Percentiles rank a stretch among this genome's conserved stretches.
Conservation (phyloP, 2,113 vertebrate genomes). For the Peromyscus leucopus region DNA sequence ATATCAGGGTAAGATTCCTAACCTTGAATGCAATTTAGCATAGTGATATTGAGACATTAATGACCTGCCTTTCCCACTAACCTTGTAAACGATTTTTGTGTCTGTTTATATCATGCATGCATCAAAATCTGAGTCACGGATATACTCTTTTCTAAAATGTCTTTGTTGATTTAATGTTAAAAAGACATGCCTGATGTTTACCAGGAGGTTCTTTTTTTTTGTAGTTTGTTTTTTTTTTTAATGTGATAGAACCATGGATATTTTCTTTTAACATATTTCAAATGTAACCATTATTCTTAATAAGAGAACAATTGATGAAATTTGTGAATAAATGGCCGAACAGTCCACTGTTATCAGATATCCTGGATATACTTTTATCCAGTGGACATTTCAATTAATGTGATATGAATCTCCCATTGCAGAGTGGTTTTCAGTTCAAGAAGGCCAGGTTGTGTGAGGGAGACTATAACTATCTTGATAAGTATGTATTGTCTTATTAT, state of each 20-base stretch:
- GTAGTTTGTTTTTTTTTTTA: background rate
- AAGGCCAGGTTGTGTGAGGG: background rate
- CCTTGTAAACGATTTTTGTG: conserved; percentile 18
- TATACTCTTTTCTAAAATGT: conserved; percentile 1
- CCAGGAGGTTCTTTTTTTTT: background rate
- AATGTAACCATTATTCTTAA: background rate
- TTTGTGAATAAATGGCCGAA: background rate
- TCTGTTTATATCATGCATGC: conserved; percentile 4
- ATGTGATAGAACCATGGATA: background rate
- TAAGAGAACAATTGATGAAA: background rate
- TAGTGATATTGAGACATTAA: conserved; percentile 28
- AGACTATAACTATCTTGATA: conserved; percentile 20
- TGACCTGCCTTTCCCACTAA: conserved; percentile 72
- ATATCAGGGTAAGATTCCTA: conserved; percentile 18
- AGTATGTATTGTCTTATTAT: conserved; percentile 39
- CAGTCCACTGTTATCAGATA: background rate
- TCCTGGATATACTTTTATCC: background rate
- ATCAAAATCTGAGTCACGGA: conserved; percentile 31
- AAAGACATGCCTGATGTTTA: background rate
- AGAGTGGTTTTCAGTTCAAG: background rate
- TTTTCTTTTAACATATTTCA: conserved; percentile 34
- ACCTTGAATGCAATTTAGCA: conserved; percentile 55
- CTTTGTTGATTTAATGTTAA: background rate
- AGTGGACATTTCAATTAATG: background rate
- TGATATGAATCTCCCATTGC: background rate